These are phyloP conservation scores for Agrochola litura DNA, from an alignment of 2,888 invertebrate species.

Conservation along the genomic window DNA sequence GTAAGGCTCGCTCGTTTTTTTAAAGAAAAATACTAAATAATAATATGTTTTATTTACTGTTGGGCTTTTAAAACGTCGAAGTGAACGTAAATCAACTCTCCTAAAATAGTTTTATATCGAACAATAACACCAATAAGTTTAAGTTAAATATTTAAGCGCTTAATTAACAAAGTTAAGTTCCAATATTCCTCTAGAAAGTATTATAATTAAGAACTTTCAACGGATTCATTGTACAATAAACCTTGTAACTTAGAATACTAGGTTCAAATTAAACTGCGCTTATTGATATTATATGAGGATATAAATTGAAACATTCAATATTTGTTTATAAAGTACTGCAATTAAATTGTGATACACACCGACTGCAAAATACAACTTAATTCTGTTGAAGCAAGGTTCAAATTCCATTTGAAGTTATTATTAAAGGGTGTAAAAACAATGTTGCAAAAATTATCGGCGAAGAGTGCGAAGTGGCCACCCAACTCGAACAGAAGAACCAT, in stretches of 20 bases:
- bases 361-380: constrained; percentile 20
- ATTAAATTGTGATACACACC: constrained; percentile 23
- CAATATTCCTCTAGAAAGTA: constrained; percentile 55
- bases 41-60: not conserved
- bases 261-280: constrained; percentile 24
- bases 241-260: not conserved
- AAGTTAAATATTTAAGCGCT: constrained; percentile 56
- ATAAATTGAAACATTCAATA: constrained; percentile 59
- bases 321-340: constrained; percentile 53
- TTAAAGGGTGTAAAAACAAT: constrained; percentile 61
- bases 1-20: too few species aligned
- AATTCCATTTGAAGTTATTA: constrained; percentile 1
- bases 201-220: constrained; percentile 47
- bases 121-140: constrained; percentile 35
- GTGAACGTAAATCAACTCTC: constrained; percentile 21
- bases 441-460: constrained; percentile 66
- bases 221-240: constrained; percentile 17
- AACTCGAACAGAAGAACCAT: constrained; percentile 52
- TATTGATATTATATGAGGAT: constrained; percentile 28
- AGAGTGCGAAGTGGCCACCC: constrained; percentile 76
- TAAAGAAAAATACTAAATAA: not conserved
- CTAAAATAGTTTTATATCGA: constrained; percentile 45
- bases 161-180: constrained; percentile 61
- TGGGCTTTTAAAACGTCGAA: not conserved
- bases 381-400: not conserved